Evolutionary conservation across 2,888 invertebrate genomes (phyloP), one percentile per base, ranked within the genome.

Genomic region (Sisyra terminalis): DNA sequence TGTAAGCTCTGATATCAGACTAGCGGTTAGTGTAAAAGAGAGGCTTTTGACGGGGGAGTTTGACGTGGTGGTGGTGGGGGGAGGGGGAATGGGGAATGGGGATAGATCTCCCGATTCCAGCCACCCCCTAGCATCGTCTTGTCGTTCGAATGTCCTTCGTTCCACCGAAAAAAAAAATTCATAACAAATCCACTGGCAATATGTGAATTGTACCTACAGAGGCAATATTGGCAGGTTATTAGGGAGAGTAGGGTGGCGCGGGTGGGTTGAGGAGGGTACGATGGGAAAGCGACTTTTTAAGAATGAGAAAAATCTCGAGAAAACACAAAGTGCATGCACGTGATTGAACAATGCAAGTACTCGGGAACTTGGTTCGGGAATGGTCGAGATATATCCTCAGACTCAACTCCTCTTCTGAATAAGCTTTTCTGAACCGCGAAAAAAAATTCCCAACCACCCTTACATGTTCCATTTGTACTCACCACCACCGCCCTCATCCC

Each of bases 271-370:
- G 31, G 35, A 9, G 35, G 11, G 9, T 13, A 15, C 7, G 9
- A 35, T 35, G 10, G 31, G 31, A 14, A n/a, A n/a, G 24, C 24
- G 24, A 24, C 24, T 24, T 24, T 24, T 35, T 7, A 35, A 35
- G 35, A 35, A 15, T 9, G 14, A 35, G 35, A 8, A 8, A 3
- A 35, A 7, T 35, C 35, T 35, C 35, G 16, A 40, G 32, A 31
- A 31, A 18, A 31, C 32, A 16, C 40, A 31, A 40, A 31, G 40
- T 40, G 40, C 31, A 40, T 40, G 31, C 40, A 40, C 40, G 40
- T 40, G 40, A 40, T 40, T 40, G 40, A 40, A 40, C 40, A 40
- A 40, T 40, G 32, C 40, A 32, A 40, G 16, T 40, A 16, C 15
- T 31, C 17, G 38, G 24, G 38, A 15, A 13, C 17, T 18, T 10